Percentiles rank a stretch among this genome's conserved stretches.
phyloP scores from a whole-genome alignment of 2,113 vertebrate genomes.

The Empidonax alnorum region DNA sequence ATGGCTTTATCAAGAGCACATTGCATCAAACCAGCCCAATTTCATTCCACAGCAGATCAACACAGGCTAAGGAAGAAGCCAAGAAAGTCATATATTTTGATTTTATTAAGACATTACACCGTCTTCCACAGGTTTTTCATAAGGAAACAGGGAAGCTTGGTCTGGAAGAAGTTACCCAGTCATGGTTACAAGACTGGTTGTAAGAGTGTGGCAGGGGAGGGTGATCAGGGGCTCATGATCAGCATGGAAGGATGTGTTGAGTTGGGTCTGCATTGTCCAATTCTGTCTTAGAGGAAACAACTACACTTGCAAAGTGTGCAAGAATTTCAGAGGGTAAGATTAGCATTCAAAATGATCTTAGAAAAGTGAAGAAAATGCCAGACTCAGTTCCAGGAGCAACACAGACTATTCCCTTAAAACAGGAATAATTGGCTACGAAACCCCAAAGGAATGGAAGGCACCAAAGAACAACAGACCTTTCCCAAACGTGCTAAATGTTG shows the following conservation, averaged over 20 bases:
- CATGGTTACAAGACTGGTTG: background rate
- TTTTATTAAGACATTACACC: slow-evolving; percentile 6
- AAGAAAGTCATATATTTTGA: background rate
- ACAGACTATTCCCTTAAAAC: background rate
- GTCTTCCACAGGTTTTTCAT: background rate
- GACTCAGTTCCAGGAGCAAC: background rate
- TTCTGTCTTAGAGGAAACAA: background rate
- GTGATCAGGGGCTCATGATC: background rate
- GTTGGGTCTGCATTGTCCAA: background rate
- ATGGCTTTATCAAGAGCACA: background rate
- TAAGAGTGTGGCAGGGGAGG: background rate
- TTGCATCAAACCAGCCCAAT: background rate
- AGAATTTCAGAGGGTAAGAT: background rate
- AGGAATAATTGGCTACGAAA: background rate
- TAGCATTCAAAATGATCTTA: background rate
- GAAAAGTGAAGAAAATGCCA: background rate
- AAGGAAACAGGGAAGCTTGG: background rate
- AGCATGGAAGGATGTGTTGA: background rate
- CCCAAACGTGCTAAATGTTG: background rate
- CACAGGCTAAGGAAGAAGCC: background rate
- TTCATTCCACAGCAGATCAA: background rate
- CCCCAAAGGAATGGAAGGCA: background rate
- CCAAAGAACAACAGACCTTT: background rate
- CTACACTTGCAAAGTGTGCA: background rate
- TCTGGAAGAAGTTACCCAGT: background rate